These are phyloP conservation scores for Spea hammondii DNA, from an alignment of 2,797 vertebrate species.

Conservation along the genomic window DNA sequence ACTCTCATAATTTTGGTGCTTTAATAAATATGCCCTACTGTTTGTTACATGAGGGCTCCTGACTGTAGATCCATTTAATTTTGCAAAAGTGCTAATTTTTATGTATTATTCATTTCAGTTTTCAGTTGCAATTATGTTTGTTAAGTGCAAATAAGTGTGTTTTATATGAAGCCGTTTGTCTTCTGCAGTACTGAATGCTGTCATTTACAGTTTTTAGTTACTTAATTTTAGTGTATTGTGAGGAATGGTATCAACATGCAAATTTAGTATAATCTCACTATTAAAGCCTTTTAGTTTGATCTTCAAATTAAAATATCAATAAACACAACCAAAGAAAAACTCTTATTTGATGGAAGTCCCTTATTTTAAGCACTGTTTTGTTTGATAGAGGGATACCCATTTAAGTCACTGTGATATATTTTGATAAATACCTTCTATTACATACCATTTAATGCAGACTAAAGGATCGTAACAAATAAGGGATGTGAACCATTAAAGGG, in stretches of 20 bases:
- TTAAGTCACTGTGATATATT: neutral
- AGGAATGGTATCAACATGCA: neutral
- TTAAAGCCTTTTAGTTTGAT: neutral
- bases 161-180: neutral
- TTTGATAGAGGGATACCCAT: neutral
- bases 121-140: conserved; percentile 17
- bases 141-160: conserved; percentile 1
- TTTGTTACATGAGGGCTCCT: too few relatives aligned
- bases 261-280: neutral
- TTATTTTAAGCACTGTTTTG: neutral
- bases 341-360: too few relatives aligned
- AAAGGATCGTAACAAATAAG: neutral
- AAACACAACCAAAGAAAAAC: too few relatives aligned
- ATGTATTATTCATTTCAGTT: conserved; percentile 9
- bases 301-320: neutral
- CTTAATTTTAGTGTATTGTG: conserved; percentile 1
- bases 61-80: neutral
- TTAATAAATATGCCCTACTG: too few relatives aligned
- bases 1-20: too few relatives aligned
- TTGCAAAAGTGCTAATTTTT: conserved; percentile 3
- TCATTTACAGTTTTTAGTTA: neutral
- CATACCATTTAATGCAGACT: neutral
- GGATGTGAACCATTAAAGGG: neutral
- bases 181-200: neutral
- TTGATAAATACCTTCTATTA: neutral